Evolutionary conservation across 2,797 vertebrate species (phyloP).

Genomic region (Brachyalestes nurse): DNA sequence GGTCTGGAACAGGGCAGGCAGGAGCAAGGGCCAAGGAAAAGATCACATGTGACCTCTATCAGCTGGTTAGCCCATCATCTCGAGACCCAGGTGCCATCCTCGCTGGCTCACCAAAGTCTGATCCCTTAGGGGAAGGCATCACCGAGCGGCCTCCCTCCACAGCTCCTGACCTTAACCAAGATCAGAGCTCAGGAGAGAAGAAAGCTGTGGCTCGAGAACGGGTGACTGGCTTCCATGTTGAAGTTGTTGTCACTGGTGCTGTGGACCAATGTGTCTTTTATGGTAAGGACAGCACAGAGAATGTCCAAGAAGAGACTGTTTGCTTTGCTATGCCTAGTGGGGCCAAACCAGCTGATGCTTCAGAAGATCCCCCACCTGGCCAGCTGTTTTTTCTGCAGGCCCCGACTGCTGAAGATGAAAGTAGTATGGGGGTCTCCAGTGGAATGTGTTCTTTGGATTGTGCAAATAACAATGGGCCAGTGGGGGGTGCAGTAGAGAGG

Average conservation of each 20-base stretch:
- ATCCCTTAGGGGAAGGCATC: slow-evolving; percentile 67
- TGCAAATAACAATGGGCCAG: slow-evolving; percentile 69
- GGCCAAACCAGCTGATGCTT: slow-evolving; percentile 68
- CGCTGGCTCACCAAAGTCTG: slow-evolving; percentile 77
- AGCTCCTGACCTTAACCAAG: slow-evolving; percentile 70
- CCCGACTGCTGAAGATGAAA: slow-evolving; percentile 73
- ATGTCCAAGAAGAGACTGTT: slow-evolving; percentile 91
- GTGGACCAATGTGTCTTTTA: slow-evolving; percentile 96
- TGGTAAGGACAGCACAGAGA: slow-evolving; percentile 91
- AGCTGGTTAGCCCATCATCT: slow-evolving; percentile 88
- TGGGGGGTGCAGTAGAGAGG: slow-evolving; percentile 53
- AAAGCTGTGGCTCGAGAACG: slow-evolving; percentile 77
- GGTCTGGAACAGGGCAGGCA: slow-evolving; percentile 73
- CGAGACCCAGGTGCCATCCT: slow-evolving; percentile 86
- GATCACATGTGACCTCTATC: slow-evolving; percentile 96
- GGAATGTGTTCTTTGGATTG: slow-evolving; percentile 78
- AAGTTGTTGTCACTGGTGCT: slow-evolving; percentile 93
- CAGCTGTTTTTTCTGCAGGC: slow-evolving; percentile 90
- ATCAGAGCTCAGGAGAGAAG: slow-evolving; percentile 61
- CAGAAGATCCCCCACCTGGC: slow-evolving; percentile 88
- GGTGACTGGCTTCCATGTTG: slow-evolving; percentile 90
- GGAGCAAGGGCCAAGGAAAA: slow-evolving; percentile 87
- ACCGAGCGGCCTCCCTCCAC: slow-evolving; percentile 67
- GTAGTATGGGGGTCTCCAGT: slow-evolving; percentile 56
- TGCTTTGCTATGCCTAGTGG: slow-evolving; percentile 77